These are phyloP conservation scores for Chelonus insularis DNA, from an alignment of 1,140 invertebrate genomes.

Conservation along the genomic window DNA sequence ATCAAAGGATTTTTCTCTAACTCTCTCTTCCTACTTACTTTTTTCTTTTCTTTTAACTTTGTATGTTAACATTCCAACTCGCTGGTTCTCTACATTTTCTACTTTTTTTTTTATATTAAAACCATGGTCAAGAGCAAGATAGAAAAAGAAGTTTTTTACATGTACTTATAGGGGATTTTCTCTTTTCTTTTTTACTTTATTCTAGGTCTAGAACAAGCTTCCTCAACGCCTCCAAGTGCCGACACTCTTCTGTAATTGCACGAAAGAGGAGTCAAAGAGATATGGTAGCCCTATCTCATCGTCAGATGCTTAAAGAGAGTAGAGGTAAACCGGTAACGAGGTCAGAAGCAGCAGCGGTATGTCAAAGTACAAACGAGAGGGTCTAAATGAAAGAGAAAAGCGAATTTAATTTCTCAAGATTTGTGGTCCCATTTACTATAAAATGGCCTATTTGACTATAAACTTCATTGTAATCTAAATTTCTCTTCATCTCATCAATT, in stretches of 20 bases:
- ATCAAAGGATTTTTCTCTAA: constrained; percentile 23
- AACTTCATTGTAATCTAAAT: neutral
- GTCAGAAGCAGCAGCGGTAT: constrained; percentile 1
- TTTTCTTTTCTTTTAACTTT: constrained; percentile 7
- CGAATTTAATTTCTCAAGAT: no score
- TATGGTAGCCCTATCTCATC: neutral
- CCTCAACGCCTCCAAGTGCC: neutral
- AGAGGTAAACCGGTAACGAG: constrained; percentile 20
- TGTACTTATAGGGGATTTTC: neutral
- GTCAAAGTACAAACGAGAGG: neutral
- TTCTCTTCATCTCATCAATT: no score
- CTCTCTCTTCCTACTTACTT: constrained; percentile 16
- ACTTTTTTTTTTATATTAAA: neutral
- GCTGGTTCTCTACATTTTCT: neutral
- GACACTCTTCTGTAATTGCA: constrained; percentile 21
- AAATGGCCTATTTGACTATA: neutral
- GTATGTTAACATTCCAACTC: neutral
- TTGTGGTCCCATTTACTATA: no score
- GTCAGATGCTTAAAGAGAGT: constrained; percentile 8
- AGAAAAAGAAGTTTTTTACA: neutral
- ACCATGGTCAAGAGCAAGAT: neutral
- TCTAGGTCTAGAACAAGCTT: neutral
- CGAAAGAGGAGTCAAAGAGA: constrained; percentile 25
- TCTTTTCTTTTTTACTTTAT: neutral
- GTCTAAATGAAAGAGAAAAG: no score